Percentiles rank a stretch among this genome's conserved stretches.
Conservation (phyloP, 2,113 vertebrate species). For the Dipodomys spectabilis region DNA sequence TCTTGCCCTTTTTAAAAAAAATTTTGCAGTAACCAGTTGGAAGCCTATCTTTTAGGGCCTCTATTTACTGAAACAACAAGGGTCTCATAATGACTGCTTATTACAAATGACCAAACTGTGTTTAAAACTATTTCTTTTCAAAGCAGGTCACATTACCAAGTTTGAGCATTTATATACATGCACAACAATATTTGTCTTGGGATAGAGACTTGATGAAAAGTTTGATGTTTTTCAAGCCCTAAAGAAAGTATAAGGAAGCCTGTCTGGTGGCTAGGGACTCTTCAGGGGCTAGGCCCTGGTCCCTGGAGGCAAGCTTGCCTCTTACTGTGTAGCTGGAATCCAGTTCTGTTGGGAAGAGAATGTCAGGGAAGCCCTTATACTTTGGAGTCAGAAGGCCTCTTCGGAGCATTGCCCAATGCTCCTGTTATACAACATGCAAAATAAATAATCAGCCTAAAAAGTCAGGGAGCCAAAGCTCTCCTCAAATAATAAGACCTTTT, state of each 20-base stretch:
- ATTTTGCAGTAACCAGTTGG: background rate
- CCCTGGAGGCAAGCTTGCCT: background rate
- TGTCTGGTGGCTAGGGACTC: background rate
- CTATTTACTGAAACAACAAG: conserved; percentile 3
- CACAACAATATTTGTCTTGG: conserved; percentile 51
- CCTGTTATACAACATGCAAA: conserved; percentile 78
- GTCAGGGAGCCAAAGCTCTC: conserved; percentile 76
- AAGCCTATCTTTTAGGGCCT: background rate
- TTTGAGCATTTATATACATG: conserved; percentile 9
- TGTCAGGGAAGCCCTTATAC: conserved; percentile 55
- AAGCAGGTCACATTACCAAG: conserved; percentile 15
- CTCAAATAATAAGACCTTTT: conserved; percentile 80
- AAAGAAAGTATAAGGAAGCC: conserved; percentile 22
- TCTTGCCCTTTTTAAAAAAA: background rate
- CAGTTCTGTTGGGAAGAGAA: conserved; percentile 23
- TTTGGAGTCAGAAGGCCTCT: conserved; percentile 68
- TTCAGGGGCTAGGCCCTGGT: background rate
- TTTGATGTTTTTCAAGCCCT: background rate
- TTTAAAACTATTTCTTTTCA: conserved; percentile 59
- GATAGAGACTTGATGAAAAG: conserved; percentile 35
- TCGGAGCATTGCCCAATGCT: conserved; percentile 65
- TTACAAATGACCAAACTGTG: conserved; percentile 38
- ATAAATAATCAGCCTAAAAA: conserved; percentile 79
- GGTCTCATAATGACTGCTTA: background rate
- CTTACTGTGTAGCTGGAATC: background rate